phyloP scores from a whole-genome alignment of 2,797 vertebrate genomes.

The Enteromius fasciolatus region DNA sequence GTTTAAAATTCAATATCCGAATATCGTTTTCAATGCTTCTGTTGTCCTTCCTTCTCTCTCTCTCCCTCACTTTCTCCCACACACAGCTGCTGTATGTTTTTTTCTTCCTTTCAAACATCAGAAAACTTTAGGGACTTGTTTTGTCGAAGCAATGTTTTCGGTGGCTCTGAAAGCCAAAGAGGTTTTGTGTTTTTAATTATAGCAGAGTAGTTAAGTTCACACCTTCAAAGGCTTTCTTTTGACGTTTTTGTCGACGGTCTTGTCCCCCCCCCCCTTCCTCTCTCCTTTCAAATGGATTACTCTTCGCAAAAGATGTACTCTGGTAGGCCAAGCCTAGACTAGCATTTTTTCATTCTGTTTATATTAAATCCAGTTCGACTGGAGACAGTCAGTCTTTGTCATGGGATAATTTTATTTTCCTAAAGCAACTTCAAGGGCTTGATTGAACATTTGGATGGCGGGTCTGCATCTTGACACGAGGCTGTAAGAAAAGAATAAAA shows the following conservation, averaged over 20 bases:
- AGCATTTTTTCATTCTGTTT: constrained; percentile 25
- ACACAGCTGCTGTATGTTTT: constrained; percentile 14
- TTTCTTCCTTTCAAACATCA: constrained; percentile 1
- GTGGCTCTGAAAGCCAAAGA: constrained; percentile 4
- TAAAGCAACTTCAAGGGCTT: constrained; percentile 13
- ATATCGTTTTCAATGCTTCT: neutral
- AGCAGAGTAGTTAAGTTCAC: neutral
- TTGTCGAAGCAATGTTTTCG: neutral
- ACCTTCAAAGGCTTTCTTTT: constrained; percentile 26
- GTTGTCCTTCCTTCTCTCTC: neutral
- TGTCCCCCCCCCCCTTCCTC: neutral
- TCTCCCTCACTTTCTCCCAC: neutral
- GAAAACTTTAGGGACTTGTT: constrained; percentile 27
- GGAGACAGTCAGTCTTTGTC: constrained; percentile 26
- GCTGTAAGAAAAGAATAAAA: constrained; percentile 37
- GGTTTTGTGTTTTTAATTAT: constrained; percentile 35
- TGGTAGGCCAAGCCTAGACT: neutral
- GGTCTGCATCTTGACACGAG: constrained; percentile 13
- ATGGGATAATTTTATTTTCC: constrained; percentile 36
- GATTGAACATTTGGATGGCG: constrained; percentile 38
- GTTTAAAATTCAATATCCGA: neutral
- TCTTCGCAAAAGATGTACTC: constrained; percentile 11
- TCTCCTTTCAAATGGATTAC: neutral
- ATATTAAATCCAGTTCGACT: constrained; percentile 11
- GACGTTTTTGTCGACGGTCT: neutral